Base-by-base conservation (phyloP, 2,797 vertebrate species). In the Carcharodon carcharias region DNA sequence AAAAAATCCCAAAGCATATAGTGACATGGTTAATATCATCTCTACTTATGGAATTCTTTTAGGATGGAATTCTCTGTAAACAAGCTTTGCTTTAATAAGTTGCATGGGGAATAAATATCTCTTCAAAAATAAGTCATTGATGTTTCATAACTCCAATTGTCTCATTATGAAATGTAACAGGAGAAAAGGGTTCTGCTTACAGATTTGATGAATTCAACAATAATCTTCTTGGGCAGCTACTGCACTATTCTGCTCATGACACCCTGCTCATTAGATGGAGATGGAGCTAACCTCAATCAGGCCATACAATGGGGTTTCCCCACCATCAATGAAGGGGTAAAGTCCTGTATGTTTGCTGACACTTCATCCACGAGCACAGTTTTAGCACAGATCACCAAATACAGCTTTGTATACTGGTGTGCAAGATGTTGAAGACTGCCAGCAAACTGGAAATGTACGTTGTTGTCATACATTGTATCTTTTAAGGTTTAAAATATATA, bases 131-230 rank as follows among this genome's bases (percentile, higher is more conserved):
- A 45, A 77, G 35, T 77, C 35, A 87, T 8, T 91, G 88, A 61
- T 4, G 31, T 58, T 58, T 91, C 54, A 91, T 61, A 35, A 91
- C 28, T 56, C 87, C 28, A 56, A 88, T 8, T 31, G n/a, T 54
- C 1, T 28, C 50, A 31, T 88, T 88, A 12, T 31, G 87, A 88
- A 91, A 4, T 91, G 54, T 35, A 91, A 91, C 54, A 91, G 31
- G 26, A 91, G 12, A 28, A 26, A 26, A 85, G 35, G 28, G 4
- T 58, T 91, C 31, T 35, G 28, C 31, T 58, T 58, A 35, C 56
- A 91, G 56, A 91, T 91, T 91, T 85, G 82, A 85, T 58, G 11
- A 91, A 91, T 91, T 91, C 56, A 58, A 91, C 56, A 4, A 89
- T 61, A 58, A 56, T 58, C 87, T 88, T 61, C 56, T 35, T 91